Percentiles rank a stretch among this genome's conserved stretches.
These are phyloP conservation scores for Ovis aries DNA, from an alignment of 2,113 vertebrate genomes.

Conservation along the genomic window DNA sequence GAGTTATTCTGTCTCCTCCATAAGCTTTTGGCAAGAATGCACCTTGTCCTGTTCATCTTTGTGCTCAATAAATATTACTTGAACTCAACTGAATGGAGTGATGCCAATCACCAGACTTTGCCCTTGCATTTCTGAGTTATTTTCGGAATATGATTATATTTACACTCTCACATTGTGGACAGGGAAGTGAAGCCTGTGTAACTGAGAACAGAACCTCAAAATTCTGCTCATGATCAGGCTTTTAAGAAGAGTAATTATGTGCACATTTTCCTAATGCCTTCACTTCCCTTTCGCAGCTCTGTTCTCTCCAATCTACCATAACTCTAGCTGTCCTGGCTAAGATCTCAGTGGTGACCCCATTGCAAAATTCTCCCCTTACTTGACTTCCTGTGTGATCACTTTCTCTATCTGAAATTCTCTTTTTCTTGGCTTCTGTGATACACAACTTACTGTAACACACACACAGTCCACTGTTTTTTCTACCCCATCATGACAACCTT, in stretches of 20 bases:
- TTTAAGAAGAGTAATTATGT: background rate
- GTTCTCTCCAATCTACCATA: background rate
- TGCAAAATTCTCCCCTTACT: background rate
- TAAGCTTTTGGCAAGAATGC: background rate
- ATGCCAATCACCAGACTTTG: background rate
- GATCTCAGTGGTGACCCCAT: background rate
- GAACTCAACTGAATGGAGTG: background rate
- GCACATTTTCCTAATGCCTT: background rate
- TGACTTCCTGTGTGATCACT: background rate
- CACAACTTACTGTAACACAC: background rate
- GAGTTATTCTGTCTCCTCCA: background rate
- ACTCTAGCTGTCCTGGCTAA: background rate
- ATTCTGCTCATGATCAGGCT: background rate
- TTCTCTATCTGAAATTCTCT: background rate
- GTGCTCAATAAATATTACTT: background rate
- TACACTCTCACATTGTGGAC: background rate
- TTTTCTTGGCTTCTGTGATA: background rate
- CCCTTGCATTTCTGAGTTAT: conserved; percentile 17
- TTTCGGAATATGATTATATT: background rate
- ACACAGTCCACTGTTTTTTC: background rate
- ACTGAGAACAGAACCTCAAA: background rate
- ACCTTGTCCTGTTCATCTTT: background rate
- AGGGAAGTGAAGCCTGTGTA: background rate
- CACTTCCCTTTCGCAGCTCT: background rate
- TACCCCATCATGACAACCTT: background rate